These are phyloP conservation scores for Otocyon megalotis DNA, from an alignment of 2,113 vertebrate genomes.

Conservation along the genomic window DNA sequence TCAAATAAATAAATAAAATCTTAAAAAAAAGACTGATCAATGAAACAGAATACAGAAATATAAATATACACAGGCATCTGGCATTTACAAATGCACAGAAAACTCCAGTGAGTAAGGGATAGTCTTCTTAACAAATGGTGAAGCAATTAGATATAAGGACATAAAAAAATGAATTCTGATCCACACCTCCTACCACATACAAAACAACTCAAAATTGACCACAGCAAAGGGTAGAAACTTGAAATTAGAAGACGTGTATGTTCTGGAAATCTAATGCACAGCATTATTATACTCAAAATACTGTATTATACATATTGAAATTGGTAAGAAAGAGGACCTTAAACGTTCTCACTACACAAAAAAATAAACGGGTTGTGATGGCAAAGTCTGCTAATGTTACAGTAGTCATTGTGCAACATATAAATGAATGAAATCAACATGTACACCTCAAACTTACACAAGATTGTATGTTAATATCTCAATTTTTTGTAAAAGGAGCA, in stretches of 20 bases:
- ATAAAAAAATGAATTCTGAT: neutral
- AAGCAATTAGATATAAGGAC: neutral
- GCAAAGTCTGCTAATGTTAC: neutral
- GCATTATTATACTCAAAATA: neutral
- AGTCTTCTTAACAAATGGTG: neutral
- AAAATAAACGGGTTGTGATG: neutral
- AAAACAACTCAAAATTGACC: slow-evolving; percentile 29
- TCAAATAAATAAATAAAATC: too few species aligned
- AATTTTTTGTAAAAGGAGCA: neutral
- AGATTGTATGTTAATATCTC: neutral
- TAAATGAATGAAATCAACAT: neutral
- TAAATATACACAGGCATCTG: neutral
- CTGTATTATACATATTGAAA: neutral
- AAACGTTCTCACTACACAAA: neutral
- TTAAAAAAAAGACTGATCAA: neutral
- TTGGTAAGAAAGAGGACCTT: neutral
- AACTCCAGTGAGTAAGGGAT: neutral
- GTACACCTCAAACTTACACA: neutral
- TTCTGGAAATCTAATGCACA: neutral
- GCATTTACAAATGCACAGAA: neutral
- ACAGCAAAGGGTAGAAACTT: neutral
- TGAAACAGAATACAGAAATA: neutral
- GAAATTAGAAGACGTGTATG: neutral
- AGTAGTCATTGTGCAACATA: neutral
- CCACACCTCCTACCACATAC: neutral